Percentiles rank a stretch among this genome's conserved stretches.
phyloP scores from a whole-genome alignment of 2,797 vertebrate species.

The Gastrophryne carolinensis region DNA sequence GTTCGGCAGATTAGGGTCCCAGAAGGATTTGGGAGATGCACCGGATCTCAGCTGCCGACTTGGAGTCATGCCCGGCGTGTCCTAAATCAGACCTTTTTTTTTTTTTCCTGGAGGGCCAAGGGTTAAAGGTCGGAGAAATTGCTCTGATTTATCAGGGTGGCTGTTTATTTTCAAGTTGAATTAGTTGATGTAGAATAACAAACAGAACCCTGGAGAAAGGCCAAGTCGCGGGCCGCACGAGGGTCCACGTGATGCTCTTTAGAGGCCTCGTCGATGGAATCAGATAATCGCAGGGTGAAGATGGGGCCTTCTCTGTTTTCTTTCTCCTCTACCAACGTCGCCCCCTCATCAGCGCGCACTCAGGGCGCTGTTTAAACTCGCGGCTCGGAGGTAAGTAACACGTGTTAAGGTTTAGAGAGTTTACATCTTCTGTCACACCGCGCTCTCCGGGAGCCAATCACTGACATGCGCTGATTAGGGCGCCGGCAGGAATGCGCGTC shows the following conservation, averaged over 20 bases:
- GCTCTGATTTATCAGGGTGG: constrained; percentile 45
- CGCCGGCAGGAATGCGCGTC: background rate
- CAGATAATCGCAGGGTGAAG: constrained; percentile 37
- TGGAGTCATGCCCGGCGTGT: constrained; percentile 9
- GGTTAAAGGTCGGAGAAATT: constrained; percentile 47
- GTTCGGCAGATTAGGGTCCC: constrained; percentile 1
- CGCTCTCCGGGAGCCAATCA: constrained; percentile 6
- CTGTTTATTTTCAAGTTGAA: constrained; percentile 55
- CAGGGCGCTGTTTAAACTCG: background rate
- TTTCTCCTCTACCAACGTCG: constrained; percentile 25
- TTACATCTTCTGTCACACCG: constrained; percentile 22
- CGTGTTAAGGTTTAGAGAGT: constrained; percentile 7
- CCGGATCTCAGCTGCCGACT: background rate
- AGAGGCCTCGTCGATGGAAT: constrained; percentile 7
- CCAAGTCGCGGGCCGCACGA: constrained; percentile 19
- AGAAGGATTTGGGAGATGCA: constrained; percentile 14
- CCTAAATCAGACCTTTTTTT: constrained; percentile 17
- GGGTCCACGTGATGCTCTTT: constrained; percentile 39
- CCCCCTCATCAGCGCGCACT: constrained; percentile 5
- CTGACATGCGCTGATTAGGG: constrained; percentile 5
- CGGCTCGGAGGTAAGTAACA: constrained; percentile 1
- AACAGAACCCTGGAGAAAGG: constrained; percentile 27
- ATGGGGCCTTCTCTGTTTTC: constrained; percentile 32
- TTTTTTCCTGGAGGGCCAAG: background rate
- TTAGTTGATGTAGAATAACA: constrained; percentile 55